Base-by-base conservation (phyloP, 2,113 vertebrate species). In the Paradisaea rubra region DNA sequence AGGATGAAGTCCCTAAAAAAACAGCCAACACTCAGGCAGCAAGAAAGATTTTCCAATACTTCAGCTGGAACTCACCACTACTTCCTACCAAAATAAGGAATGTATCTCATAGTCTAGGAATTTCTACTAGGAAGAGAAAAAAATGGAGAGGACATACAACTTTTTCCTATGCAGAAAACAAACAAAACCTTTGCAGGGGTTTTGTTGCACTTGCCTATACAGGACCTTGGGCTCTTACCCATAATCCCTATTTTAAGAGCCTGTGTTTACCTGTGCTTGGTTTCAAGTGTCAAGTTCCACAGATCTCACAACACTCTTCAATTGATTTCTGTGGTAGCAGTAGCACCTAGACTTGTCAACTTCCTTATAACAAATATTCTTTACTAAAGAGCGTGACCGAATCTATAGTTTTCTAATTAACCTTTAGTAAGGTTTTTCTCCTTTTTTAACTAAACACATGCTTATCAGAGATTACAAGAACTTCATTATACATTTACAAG, bases 41-140 rank as follows among this genome's bases (percentile, higher is more conserved):
- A 92, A 93, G 81, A 93, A 68, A 94, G 84, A 94, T 91, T 97
- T 96, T 97, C 95, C 96, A 96, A n/a, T 95, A 89, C 89, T 95
- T 95, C 91, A 96, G 89, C 91, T 94, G 91, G 92, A 95, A 94
- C 81, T 87, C 57, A 68, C 80, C 53, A 79, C 86, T 76, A 45
- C 73, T 77, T 93, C 73, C 91, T 95, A 92, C 93, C 86, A 94
- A 97, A 96, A 93, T 79, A 93, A 92, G 68, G 37, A 76, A 69
- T 1, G 0, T 92, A 81, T 79, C 86, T 97, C 94, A 96, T 91
- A 94, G 95, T 95, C 94, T 95, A 95, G 81, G 96, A 96, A 96
- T 97, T 95, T 95, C 94, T 95, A 84, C 70, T 54, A 83, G 65
- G 90, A 96, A 93, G 61, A 81, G 30, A 70, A 69, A 57, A 70